Conservation (phyloP, 2,888 invertebrate species). For the Drosophila conformis region DNA sequence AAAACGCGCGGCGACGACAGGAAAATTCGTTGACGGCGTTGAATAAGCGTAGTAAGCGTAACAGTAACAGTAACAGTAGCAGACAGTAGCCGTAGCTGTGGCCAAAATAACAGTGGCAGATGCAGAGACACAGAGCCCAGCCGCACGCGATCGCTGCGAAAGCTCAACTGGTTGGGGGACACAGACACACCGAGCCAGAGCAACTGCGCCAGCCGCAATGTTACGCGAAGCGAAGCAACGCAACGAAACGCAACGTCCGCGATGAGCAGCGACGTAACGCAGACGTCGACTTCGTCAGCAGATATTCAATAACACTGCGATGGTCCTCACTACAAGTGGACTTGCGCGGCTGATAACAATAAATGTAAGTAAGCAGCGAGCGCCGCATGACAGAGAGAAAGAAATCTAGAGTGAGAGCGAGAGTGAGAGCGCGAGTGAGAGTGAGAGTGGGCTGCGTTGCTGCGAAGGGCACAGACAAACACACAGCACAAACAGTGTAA, state of each 20-base stretch:
- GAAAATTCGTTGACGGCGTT: conserved; percentile 24
- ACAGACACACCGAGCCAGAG: conserved; percentile 46
- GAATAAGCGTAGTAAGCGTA: neutral
- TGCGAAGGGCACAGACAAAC: conserved; percentile 20
- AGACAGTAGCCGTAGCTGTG: conserved; percentile 7
- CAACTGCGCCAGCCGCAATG: conserved; percentile 35
- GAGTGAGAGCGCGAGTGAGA: neutral
- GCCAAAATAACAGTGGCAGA: conserved; percentile 8
- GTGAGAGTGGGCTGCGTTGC: conserved; percentile 20
- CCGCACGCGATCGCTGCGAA: conserved; percentile 81
- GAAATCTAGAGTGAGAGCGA: neutral
- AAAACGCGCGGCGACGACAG: conserved; percentile 12
- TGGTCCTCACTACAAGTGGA: conserved; percentile 50
- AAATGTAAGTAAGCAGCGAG: conserved; percentile 15
- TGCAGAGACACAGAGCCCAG: conserved; percentile 64
- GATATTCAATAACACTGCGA: conserved; percentile 6
- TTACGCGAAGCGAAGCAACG: conserved; percentile 40
- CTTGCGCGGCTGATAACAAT: conserved; percentile 48
- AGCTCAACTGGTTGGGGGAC: conserved; percentile 77
- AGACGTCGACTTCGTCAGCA: conserved; percentile 22
- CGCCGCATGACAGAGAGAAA: neutral
- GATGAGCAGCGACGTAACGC: conserved; percentile 35
- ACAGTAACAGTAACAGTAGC: conserved; percentile 4
- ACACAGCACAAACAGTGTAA: conserved; percentile 23
- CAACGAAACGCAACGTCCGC: conserved; percentile 13